These are phyloP conservation scores for Notodonta dromedarius DNA, from an alignment of 2,888 invertebrate species.

Conservation along the genomic window DNA sequence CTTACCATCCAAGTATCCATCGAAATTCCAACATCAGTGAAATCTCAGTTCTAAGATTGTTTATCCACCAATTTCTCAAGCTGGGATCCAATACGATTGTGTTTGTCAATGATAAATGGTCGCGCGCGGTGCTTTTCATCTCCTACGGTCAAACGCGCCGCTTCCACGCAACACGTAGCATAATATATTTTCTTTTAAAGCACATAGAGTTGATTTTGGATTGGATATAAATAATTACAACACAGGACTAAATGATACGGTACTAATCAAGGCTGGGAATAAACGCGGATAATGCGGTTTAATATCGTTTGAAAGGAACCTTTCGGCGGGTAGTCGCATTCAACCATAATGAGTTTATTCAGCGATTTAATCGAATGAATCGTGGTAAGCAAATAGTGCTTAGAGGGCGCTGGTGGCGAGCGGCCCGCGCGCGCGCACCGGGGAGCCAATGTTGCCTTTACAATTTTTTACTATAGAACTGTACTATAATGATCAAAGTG, in stretches of 20 bases:
- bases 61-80: slow-evolving; percentile 79
- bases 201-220: slow-evolving; percentile 44
- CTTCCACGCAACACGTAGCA: slow-evolving; percentile 39
- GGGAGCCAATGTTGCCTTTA: slow-evolving; percentile 35
- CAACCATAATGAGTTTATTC: slow-evolving; percentile 82
- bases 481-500: slow-evolving; percentile 9
- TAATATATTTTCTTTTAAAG: slow-evolving; percentile 36
- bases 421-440: slow-evolving; percentile 26
- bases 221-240: slow-evolving; percentile 72
- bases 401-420: slow-evolving; percentile 28
- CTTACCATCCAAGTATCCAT: background rate
- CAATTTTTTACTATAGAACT: slow-evolving; percentile 22
- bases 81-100: slow-evolving; percentile 81
- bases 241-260: slow-evolving; percentile 83
- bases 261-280: slow-evolving; percentile 82
- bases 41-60: slow-evolving; percentile 70
- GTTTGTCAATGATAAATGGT: slow-evolving; percentile 84
- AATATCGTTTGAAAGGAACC: slow-evolving; percentile 80
- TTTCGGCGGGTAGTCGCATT: slow-evolving; percentile 81
- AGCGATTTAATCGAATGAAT: slow-evolving; percentile 81
- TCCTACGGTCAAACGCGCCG: slow-evolving; percentile 77
- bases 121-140: slow-evolving; percentile 81
- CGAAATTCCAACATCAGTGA: slow-evolving; percentile 51
- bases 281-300: slow-evolving; percentile 82
- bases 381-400: slow-evolving; percentile 77